phyloP scores from a whole-genome alignment of 92 coral and sea anemone genomes.

The Actinostola sp. region DNA sequence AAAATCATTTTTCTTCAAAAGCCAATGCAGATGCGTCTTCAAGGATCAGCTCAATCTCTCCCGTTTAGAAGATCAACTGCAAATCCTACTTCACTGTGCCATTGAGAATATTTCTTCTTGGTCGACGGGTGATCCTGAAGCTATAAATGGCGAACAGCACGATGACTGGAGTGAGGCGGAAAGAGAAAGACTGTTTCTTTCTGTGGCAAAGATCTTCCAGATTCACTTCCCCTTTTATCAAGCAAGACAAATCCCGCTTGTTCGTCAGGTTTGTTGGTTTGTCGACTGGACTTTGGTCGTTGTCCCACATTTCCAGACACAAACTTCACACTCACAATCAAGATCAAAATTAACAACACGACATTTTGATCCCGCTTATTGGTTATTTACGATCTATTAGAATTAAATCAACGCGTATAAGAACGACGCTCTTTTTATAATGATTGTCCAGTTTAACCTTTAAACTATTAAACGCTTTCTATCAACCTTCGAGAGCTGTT shows the following conservation, averaged over 20 bases:
- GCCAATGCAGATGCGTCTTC: conserved; percentile 96
- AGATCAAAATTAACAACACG: too few relatives aligned
- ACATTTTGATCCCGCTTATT: too few relatives aligned
- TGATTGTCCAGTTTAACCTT: too few relatives aligned
- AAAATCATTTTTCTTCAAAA: conserved; percentile 8
- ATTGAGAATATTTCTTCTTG: conserved; percentile 66
- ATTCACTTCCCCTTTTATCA: conserved; percentile 94
- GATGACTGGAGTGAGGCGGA: conserved; percentile 78
- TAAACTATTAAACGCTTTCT: too few relatives aligned
- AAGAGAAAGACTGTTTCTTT: conserved; percentile 76
- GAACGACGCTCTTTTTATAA: too few relatives aligned
- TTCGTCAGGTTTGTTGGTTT: conserved; percentile 62
- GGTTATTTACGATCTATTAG: too few relatives aligned
- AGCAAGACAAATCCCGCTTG: conserved; percentile 84
- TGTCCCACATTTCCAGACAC: too few relatives aligned
- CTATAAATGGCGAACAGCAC: conserved; percentile 43
- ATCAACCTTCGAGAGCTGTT: too few relatives aligned
- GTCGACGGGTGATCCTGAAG: conserved; percentile 41
- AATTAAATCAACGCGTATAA: too few relatives aligned
- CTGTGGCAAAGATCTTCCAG: conserved; percentile 91
- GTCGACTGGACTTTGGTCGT: too few relatives aligned
- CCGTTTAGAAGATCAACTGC: conserved; percentile 81
- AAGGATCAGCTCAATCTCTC: conserved; percentile 84
- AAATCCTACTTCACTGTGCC: conserved; percentile 71
- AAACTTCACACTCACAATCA: too few relatives aligned